phyloP scores from a whole-genome alignment of 2,888 invertebrate genomes.

The Agonum fuliginosum region DNA sequence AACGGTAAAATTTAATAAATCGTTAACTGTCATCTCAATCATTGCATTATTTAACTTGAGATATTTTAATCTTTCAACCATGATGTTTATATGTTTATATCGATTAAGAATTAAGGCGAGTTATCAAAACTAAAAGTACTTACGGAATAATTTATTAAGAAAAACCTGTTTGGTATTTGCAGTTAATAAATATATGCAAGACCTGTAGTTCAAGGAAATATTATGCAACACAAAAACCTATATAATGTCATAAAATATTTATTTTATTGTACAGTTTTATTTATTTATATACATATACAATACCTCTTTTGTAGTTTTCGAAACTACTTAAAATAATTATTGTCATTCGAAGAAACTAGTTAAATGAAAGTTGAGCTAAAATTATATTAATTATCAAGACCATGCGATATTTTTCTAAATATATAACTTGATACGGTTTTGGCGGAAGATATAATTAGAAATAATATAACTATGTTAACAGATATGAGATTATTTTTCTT shows the following conservation, averaged over 20 bases:
- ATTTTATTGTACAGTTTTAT: neutral
- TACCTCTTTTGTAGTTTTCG: too few relatives aligned
- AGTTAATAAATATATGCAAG: constrained; percentile 63
- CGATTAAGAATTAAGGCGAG: too few relatives aligned
- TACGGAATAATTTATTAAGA: neutral
- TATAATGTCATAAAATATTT: neutral
- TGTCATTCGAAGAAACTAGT: too few relatives aligned
- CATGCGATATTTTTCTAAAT: too few relatives aligned
- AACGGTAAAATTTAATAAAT: constrained; percentile 11
- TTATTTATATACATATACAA: too few relatives aligned
- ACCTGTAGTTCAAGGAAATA: constrained; percentile 56
- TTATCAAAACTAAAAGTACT: neutral
- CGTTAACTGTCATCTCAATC: neutral
- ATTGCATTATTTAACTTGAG: constrained; percentile 1
- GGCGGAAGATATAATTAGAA: too few relatives aligned
- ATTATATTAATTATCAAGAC: too few relatives aligned
- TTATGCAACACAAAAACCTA: constrained; percentile 30
- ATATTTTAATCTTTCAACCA: neutral
- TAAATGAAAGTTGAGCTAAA: too few relatives aligned
- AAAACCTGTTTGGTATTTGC: constrained; percentile 70
- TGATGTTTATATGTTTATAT: neutral
- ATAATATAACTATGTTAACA: too few relatives aligned
- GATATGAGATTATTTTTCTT: too few relatives aligned
- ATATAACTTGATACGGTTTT: too few relatives aligned
- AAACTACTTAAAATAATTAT: too few relatives aligned